Evolutionary conservation across 2,797 vertebrate genomes (phyloP), one percentile per base, ranked within the genome.

Genomic region (Mycteria americana): DNA sequence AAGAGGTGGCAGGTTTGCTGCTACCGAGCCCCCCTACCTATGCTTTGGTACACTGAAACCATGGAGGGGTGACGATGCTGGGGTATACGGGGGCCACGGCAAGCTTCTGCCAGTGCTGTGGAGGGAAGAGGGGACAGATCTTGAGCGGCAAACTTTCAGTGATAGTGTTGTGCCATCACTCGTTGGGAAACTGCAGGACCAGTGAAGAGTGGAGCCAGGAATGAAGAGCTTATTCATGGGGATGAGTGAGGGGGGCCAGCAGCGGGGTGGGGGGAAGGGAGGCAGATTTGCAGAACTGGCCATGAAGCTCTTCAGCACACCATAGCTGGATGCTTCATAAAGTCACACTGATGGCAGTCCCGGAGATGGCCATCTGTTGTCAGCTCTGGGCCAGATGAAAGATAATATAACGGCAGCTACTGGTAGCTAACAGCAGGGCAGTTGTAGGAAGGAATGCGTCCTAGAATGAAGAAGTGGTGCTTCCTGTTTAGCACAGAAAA

Each of bases 241-340:
- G 79, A 85, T 45, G 51, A 89, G 93, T 88, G 23, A 86, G 85
- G 72, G 62, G 88, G 86, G 94, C 37, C 72, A 91, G 91, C 85
- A 89, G 93, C 3, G 0, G 78, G 51, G 51, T 57, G 83, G 88
- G 95, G 92, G 93, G 93, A 93, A 88, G 80, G 88, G 89, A 95
- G 92, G 81, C 97, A 96, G 90, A 96, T 95, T 79, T 94, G 92
- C 94, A 93, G 96, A 97, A 94, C 96, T 97, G 97, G 97, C 97
- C 96, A 64, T 65, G 78, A 95, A 76, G 81, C 97, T 98, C 94
- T 89, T 97, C 97, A 85, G 78, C 95, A 97, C 93, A 97, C 96
- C 97, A 97, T 97, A 96, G 97, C 97, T 98, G 98, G 97, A 97
- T 97, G 97, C 96, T 97, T 97, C 97, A 98, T 98, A 98, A 98